Percentiles rank a stretch among this genome's conserved stretches.
Conservation (phyloP, 64 coral and sea anemone species). For the Catalaphyllia jardinei region DNA sequence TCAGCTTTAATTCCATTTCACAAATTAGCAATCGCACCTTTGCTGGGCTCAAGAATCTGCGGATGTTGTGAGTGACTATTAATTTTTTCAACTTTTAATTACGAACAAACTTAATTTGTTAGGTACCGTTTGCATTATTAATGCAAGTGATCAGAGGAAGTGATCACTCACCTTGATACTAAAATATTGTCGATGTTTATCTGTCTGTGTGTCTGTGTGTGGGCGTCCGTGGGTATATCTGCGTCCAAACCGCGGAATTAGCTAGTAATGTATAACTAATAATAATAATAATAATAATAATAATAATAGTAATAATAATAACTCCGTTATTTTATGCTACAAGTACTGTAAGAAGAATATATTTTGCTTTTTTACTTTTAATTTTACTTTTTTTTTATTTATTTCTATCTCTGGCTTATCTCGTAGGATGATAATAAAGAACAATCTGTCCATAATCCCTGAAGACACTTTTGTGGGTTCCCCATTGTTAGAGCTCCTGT, state of each 20-base stretch:
- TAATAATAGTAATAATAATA: too few species aligned
- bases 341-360: too few species aligned
- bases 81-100: background rate
- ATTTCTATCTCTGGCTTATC: background rate
- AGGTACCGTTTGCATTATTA: background rate
- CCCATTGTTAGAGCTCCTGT: background rate
- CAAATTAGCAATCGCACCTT: background rate
- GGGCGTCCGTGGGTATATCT: too few species aligned
- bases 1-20: slow-evolving; percentile 1
- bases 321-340: too few species aligned
- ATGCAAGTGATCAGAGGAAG: too few species aligned
- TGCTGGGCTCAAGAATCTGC: background rate
- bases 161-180: too few species aligned
- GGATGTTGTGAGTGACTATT: background rate
- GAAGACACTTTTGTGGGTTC: background rate
- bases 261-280: too few species aligned
- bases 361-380: background rate
- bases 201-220: too few species aligned
- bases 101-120: background rate
- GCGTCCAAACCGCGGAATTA: too few species aligned
- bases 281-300: too few species aligned
- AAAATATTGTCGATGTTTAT: too few species aligned
- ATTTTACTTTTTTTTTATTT: background rate
- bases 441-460: background rate
- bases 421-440: background rate